A percentile compares a stretch with the other conserved stretches of the same genome.
Conservation (phyloP, 2,797 vertebrate genomes). For the Rhinophrynus dorsalis region DNA sequence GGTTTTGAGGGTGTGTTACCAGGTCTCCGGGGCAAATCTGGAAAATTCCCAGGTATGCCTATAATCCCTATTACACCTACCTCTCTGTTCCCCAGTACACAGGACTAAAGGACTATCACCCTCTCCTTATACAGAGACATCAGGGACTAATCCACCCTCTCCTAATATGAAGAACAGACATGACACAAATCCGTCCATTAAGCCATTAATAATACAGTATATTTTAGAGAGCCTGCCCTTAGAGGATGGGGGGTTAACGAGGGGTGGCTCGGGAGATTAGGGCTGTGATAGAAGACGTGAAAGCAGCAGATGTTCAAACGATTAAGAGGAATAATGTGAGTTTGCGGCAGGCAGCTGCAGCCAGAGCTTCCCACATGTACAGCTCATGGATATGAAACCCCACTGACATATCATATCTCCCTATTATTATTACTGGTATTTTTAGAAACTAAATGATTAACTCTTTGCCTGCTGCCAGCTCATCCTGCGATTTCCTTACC, state of each 20-base stretch:
- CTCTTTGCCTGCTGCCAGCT: conserved; percentile 3
- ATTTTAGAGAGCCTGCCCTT: too few species aligned
- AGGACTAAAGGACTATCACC: too few species aligned
- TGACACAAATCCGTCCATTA: conserved; percentile 3
- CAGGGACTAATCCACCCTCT: neutral
- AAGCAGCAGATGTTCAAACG: conserved; percentile 43
- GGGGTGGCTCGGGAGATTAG: conserved; percentile 32
- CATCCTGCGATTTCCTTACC: neutral
- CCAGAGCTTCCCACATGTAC: conserved; percentile 31
- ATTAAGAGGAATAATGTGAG: conserved; percentile 41
- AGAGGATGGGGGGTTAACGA: conserved; percentile 8
- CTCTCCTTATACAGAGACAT: too few species aligned
- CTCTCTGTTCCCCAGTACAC: too few species aligned
- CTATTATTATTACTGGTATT: conserved; percentile 37
- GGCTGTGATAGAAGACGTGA: conserved; percentile 25
- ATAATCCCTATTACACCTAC: too few species aligned
- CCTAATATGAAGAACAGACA: neutral
- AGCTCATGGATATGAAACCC: conserved; percentile 38
- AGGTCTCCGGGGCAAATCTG: too few species aligned
- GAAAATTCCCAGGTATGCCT: too few species aligned
- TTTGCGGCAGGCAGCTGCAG: conserved; percentile 25
- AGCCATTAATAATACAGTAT: conserved; percentile 14
- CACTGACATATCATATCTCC: conserved; percentile 45
- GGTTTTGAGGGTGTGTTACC: too few species aligned
- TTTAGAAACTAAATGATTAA: conserved; percentile 35